phyloP scores from a whole-genome alignment of 2,888 invertebrate genomes.

The Microdon myrmicae region DNA sequence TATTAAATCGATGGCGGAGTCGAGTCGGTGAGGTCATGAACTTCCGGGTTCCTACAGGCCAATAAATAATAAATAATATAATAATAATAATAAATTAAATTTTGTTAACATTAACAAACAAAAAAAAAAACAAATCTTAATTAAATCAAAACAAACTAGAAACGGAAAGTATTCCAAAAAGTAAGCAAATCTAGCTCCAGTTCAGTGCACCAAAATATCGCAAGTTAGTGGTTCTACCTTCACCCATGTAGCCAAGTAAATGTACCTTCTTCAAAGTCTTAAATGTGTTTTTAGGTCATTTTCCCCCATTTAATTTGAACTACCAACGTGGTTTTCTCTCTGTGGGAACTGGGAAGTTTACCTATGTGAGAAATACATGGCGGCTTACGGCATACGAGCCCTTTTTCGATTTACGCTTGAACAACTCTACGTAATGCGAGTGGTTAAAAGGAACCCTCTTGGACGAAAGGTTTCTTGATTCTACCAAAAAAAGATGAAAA shows the following conservation, averaged over 20 bases:
- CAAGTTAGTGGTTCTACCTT: conserved; percentile 7
- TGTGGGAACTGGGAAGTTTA: conserved; percentile 42
- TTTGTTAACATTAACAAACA: neutral
- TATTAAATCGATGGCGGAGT: no score
- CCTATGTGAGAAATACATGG: conserved; percentile 21
- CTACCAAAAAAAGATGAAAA: neutral
- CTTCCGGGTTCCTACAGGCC: no score
- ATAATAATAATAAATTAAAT: neutral
- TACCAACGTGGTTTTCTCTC: conserved; percentile 35
- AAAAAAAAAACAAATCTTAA: no score
- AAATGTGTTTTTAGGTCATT: conserved; percentile 51
- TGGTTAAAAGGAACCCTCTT: conserved; percentile 13
- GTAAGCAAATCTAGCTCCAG: conserved; percentile 13
- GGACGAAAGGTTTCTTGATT: neutral
- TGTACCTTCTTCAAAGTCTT: conserved; percentile 23
- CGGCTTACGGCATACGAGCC: conserved; percentile 41
- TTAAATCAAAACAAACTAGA: conserved; percentile 27
- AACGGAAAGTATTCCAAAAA: conserved; percentile 43
- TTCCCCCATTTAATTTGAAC: conserved; percentile 36
- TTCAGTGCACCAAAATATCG: conserved; percentile 48
- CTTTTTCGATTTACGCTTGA: conserved; percentile 45
- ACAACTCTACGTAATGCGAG: conserved; percentile 26
- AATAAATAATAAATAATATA: no score
- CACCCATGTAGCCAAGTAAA: no score
- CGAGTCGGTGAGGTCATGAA: no score